Evolutionary conservation across 1,140 invertebrate genomes (phyloP), one percentile per base, ranked within the genome.

Genomic region (Solen grandis): DNA sequence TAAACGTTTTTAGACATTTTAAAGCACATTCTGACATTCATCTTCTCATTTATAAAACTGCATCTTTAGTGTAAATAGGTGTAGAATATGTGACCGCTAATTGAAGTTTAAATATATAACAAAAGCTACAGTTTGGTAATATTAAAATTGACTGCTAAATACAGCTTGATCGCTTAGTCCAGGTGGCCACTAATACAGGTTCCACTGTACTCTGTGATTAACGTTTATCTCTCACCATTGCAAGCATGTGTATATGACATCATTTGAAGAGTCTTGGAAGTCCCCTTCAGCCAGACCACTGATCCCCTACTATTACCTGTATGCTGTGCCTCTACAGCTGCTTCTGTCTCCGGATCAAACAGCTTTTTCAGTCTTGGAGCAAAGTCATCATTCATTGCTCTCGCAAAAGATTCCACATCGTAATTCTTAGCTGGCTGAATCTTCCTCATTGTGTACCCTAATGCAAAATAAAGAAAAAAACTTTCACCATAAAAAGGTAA

Each of bases 381-480:
- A 88, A 93, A 92, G 82, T 93, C 91, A 74, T 88, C 87, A 82
- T 93, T 93, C 92, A 93, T 92, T 5, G 92, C 92, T 54, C 89
- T 81, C 5, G 92, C 92, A 85, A 92, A 90, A 38, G 90, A 90
- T 10, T 91, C 87, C 10, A 92, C 91, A 86, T 92, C 91, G 86
- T 91, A 92, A 57, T 92, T 91, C 68, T 92, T 89, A 27, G 91
- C 91, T 81, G 90, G 89, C 81, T 90, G 86, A 27, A 92, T 87
- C 62, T 86, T 85, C 38, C 91, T 83, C 84, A 89, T 86, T 59
- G 87, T 91, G 73, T 92, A 92, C 19, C 91, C 91, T 92, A 31
- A n/a, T n/a, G n/a, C 83, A 70, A 8, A 46, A 8, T 10, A 46
- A 46, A 46, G 27, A 10, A 54, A 29, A 1, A 27, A 55, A 38